phyloP scores from a whole-genome alignment of 2,113 vertebrate species.

The Terrapene triunguis region DNA sequence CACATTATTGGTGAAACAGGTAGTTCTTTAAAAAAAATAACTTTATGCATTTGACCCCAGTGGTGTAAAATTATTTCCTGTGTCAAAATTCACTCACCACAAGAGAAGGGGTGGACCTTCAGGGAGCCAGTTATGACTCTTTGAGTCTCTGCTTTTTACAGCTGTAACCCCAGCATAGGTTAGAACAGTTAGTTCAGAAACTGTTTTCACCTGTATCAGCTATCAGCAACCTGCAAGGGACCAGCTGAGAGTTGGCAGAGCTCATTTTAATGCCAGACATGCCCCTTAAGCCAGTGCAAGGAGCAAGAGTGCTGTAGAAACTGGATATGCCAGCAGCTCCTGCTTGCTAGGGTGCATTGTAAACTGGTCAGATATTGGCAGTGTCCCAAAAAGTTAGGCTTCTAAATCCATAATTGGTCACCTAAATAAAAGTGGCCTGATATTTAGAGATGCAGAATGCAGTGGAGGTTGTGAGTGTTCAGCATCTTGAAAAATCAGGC shows the following conservation, averaged over 20 bases:
- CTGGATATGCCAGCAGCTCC: not conserved
- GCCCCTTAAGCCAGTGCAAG: not conserved
- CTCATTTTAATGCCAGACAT: constrained; percentile 3
- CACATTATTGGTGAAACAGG: not conserved
- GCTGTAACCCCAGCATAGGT: constrained; percentile 4
- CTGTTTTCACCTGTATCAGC: constrained; percentile 50
- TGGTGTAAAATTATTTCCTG: not conserved
- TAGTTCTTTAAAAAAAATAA: constrained; percentile 2
- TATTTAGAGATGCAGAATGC: not conserved
- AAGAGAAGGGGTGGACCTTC: not conserved
- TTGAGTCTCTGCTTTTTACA: not conserved
- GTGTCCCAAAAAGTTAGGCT: not conserved
- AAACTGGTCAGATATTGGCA: not conserved
- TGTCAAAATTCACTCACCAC: not conserved
- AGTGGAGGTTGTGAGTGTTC: not conserved
- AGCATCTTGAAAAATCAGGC: not conserved
- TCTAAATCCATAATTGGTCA: not conserved
- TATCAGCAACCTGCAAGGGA: not conserved
- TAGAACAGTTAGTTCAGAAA: constrained; percentile 12
- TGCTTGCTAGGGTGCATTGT: not conserved
- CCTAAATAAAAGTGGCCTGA: not conserved
- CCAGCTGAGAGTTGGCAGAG: not conserved
- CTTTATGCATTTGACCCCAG: not conserved
- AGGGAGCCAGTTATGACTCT: not conserved
- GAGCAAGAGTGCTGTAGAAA: not conserved